Evolutionary conservation across 2,113 vertebrate species (phyloP), one percentile per base, ranked within the genome.

Genomic region (Gobio gobio): DNA sequence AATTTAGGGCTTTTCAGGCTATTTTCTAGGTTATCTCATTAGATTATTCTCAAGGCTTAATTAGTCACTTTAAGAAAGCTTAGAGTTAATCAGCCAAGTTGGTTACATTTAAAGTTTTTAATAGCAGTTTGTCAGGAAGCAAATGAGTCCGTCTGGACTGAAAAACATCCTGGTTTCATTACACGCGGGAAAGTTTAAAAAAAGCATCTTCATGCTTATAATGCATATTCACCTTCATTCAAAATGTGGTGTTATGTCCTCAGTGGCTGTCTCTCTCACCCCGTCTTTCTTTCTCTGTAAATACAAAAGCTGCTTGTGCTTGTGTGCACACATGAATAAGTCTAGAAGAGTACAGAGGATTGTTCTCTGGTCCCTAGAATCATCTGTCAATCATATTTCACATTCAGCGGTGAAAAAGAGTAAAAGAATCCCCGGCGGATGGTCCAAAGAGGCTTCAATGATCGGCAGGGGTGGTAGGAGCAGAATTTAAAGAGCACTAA

Each of bases 381-480:
- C 91, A 88, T 91, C 93, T 94, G 94, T 91, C 94, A 94, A 95
- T 95, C 94, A 94, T 91, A 89, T 90, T 91, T 92, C 88, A 86
- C 89, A 93, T 91, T 93, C 89, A 84, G 85, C 40, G 85, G 90
- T 90, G 92, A 91, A 89, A 92, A 87, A 81, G 81, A 82, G 49
- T 10, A 51, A 78, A 61, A 91, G 84, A 75, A 82, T 91, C 93
- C 93, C 91, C 87, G 68, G 87, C 86, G 92, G 93, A 93, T 92
- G 90, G 90, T 88, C 90, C 92, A 92, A 90, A 92, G 87, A 94
- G 91, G 92, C 90, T 92, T 93, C 92, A 92, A 89, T 92, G 91
- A 92, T 92, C 91, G 90, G 91, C 90, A 87, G 89, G 84, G 87
- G 87, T 83, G 89, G 87, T 91, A 90, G 88, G 87, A 90, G 86